Evolutionary conservation across 2,888 invertebrate genomes (phyloP), one percentile per base, ranked within the genome.

Genomic region (Endotricha flammealis): DNA sequence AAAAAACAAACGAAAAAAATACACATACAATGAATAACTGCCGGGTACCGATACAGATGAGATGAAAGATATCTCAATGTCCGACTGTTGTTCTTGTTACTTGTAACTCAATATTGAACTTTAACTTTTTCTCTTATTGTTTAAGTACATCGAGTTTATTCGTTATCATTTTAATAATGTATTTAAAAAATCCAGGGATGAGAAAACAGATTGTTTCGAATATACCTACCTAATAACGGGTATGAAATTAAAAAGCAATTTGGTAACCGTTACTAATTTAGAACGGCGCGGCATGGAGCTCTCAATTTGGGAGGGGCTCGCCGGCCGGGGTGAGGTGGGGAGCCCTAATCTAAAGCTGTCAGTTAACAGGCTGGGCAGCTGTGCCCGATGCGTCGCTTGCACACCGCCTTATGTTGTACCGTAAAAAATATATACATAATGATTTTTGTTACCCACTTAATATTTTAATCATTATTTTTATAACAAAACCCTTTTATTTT

Each of bases 301-400:
- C 77, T 78, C 79, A 74, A 78, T 81, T 81, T 74, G 73, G 76
- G 71, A 64, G 73, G 75, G 77, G 75, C 60, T 55, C 53, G 48
- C 29, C 47, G 43, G 46, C 42, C 44, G 49, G 57, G 54, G 52
- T 46, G 53, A 45, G 52, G 54, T 41, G 58, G 70, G 67, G 65
- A 64, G n/a, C n/a, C 70, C 78, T 78, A 81, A 83, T 85, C 81
- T 85, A 81, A 82, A 82, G 81, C 81, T 83, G 83, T 80, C 83
- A 79, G 80, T 73, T 74, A 64, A 65, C 66, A 64, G 62, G 60
- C 63, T 58, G 61, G 68, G 68, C 85, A 83, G 83, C 79, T 82
- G 83, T 57, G 69, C 52, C 54, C 60, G 49, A 54, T 46, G 44
- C 48, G 36, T 40, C 48, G 44, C 39, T 43, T 46, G 43, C 43